phyloP scores from a whole-genome alignment of 1,140 invertebrate genomes.

The Papilio machaon region DNA sequence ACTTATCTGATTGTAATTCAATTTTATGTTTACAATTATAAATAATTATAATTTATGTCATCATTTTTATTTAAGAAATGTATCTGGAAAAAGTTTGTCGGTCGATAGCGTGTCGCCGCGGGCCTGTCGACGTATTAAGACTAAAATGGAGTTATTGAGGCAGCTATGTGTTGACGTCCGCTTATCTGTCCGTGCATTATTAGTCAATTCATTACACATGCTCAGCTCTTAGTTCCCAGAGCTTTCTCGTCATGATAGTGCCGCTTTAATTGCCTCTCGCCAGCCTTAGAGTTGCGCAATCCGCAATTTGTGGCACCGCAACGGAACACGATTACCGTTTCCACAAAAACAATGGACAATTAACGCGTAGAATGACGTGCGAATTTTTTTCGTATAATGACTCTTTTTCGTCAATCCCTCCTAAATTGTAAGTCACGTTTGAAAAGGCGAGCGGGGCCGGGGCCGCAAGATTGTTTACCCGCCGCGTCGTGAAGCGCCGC shows the following conservation, averaged over 20 bases:
- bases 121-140: conserved; percentile 60
- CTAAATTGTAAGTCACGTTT: conserved; percentile 39
- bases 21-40: not conserved
- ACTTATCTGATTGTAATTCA: conserved; percentile 32
- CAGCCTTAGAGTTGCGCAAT: conserved; percentile 56
- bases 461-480: conserved; percentile 64
- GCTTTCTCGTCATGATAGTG: conserved; percentile 53
- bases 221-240: conserved; percentile 49
- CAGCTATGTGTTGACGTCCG: conserved; percentile 71
- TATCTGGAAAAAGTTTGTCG: conserved; percentile 41
- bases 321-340: conserved; percentile 60
- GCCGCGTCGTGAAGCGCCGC: conserved; percentile 56
- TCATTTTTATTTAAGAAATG: conserved; percentile 13
- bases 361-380: conserved; percentile 51
- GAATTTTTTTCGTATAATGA: conserved; percentile 43
- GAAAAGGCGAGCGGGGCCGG: conserved; percentile 5
- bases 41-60: not conserved
- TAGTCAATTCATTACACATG: conserved; percentile 57
- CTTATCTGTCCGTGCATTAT: conserved; percentile 64
- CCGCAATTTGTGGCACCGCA: conserved; percentile 52
- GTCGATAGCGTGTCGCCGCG: conserved; percentile 54
- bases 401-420: conserved; percentile 32
- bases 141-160: conserved; percentile 72
- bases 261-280: conserved; percentile 58
- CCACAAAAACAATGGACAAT: conserved; percentile 62